A percentile compares a stretch with the other conserved stretches of the same genome.
These are phyloP conservation scores for Ptyas mucosa DNA, from an alignment of 2,113 vertebrate species.

Conservation along the genomic window DNA sequence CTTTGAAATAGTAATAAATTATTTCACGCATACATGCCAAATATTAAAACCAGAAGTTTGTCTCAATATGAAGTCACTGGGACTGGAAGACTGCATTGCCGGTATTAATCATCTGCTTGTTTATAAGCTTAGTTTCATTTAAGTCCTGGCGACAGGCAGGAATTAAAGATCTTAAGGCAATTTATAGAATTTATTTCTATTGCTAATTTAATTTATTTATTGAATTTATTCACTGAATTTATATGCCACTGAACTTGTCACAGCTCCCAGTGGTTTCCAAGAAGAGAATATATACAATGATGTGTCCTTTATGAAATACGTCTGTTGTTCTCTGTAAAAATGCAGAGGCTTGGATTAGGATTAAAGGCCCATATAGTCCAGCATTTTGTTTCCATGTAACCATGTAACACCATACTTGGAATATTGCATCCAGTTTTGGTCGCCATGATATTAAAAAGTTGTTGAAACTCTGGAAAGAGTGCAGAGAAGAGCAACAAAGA, in stretches of 20 bases:
- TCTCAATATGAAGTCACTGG: slow-evolving; percentile 59
- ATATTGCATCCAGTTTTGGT: neutral
- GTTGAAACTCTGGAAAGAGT: neutral
- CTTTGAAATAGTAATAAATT: slow-evolving; percentile 71
- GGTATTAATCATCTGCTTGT: slow-evolving; percentile 70
- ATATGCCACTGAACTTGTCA: neutral
- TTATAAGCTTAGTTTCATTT: slow-evolving; percentile 62
- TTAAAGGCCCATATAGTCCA: neutral
- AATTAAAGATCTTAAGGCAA: slow-evolving; percentile 51
- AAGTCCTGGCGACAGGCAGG: slow-evolving; percentile 53
- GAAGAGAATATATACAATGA: neutral
- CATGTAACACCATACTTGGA: neutral
- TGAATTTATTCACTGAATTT: neutral
- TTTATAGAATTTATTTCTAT: slow-evolving; percentile 55
- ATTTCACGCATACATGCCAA: slow-evolving; percentile 65
- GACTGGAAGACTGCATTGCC: slow-evolving; percentile 57
- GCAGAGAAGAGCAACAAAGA: neutral
- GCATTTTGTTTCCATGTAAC: neutral
- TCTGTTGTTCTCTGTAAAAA: neutral
- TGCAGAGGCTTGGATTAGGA: neutral
- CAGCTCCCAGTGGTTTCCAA: neutral
- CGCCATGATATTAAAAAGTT: neutral
- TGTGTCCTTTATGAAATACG: neutral
- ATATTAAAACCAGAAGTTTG: slow-evolving; percentile 71
- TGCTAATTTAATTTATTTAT: neutral